These are phyloP conservation scores for Candidula unifasciata DNA, from an alignment of 2,888 invertebrate genomes.

Conservation along the genomic window DNA sequence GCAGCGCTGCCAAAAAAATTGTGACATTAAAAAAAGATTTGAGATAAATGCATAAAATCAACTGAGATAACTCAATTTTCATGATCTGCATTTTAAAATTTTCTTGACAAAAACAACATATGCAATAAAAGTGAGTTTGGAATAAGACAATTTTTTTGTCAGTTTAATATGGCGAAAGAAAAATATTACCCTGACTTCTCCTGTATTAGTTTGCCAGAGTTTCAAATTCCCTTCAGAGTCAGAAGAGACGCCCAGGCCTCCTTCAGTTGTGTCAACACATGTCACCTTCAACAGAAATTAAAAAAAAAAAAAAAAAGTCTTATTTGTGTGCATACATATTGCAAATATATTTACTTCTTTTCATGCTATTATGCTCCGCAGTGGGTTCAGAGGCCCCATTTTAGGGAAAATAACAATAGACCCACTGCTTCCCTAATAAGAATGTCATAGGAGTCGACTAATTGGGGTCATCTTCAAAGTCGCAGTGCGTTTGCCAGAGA, in stretches of 20 bases:
- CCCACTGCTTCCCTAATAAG: too few relatives aligned
- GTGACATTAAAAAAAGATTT: not conserved
- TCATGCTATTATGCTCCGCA: too few relatives aligned
- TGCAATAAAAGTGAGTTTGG: not conserved
- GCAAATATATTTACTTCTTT: too few relatives aligned
- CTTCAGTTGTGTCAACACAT: slow-evolving; percentile 82
- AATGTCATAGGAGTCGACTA: too few relatives aligned
- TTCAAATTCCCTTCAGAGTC: slow-evolving; percentile 82
- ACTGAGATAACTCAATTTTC: not conserved
- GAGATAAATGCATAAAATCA: not conserved
- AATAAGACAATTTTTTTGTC: too few relatives aligned
- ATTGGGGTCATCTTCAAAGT: too few relatives aligned
- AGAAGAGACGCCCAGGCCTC: slow-evolving; percentile 83
- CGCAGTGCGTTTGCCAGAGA: too few relatives aligned
- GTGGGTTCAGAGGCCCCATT: too few relatives aligned
- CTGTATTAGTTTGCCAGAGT: slow-evolving; percentile 84
- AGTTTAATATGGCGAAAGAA: not conserved
- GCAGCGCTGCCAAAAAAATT: not conserved
- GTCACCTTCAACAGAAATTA: slow-evolving; percentile 74
- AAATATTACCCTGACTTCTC: slow-evolving; percentile 79
- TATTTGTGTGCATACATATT: not conserved
- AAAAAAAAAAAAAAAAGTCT: not conserved
- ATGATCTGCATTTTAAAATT: not conserved
- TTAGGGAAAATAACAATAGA: too few relatives aligned
- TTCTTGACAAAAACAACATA: too few relatives aligned